Conservation (phyloP, 2,113 vertebrate species). For the Oreochromis aureus region DNA sequence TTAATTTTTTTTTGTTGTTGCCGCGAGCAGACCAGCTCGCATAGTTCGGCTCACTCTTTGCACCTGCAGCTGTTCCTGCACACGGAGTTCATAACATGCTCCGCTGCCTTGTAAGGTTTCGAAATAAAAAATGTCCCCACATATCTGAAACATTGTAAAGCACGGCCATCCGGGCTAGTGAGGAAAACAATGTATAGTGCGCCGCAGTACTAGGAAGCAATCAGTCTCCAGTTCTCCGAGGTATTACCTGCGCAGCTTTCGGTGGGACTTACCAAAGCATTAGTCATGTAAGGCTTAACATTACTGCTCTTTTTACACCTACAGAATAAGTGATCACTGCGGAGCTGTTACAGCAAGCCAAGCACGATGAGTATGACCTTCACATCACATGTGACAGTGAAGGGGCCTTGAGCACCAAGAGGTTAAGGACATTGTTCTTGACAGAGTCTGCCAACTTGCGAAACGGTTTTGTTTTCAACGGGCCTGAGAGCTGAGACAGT, state of each 20-base stretch:
- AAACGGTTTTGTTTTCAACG: background rate
- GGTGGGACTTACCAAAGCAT: background rate
- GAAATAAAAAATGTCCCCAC: background rate
- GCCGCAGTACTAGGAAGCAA: background rate
- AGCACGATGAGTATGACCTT: background rate
- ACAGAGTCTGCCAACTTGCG: background rate
- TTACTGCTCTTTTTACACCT: constrained; percentile 9
- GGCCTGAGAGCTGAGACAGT: background rate
- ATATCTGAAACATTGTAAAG: background rate
- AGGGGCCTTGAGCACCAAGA: background rate
- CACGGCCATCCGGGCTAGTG: background rate
- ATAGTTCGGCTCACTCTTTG: background rate
- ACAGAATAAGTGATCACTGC: background rate
- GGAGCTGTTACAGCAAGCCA: background rate
- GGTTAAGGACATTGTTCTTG: background rate
- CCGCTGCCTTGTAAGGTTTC: background rate
- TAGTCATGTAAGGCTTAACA: background rate
- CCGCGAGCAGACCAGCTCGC: background rate
- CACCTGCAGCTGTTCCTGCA: background rate
- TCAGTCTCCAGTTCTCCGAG: background rate
- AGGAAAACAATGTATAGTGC: background rate
- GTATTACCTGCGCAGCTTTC: constrained; percentile 3
- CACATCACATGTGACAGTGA: background rate
- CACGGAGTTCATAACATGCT: background rate
- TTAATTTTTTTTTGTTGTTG: background rate